phyloP scores from a whole-genome alignment of 1,140 invertebrate genomes.

The Apolygus lucorum region DNA sequence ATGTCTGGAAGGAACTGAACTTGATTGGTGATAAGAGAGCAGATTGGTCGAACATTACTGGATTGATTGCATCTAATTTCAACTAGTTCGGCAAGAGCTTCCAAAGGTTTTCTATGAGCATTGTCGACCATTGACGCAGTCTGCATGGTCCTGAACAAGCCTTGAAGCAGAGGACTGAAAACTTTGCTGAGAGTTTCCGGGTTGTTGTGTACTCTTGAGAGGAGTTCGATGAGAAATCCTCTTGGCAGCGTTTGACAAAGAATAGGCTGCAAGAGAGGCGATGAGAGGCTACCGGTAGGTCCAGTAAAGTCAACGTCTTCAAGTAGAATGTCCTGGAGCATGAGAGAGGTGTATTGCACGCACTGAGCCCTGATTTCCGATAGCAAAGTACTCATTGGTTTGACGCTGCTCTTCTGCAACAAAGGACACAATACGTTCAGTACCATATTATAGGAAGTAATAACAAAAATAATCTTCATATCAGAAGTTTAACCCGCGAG shows the following conservation, averaged over 20 bases:
- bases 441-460: too few relatives aligned
- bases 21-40: slow-evolving; percentile 57
- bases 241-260: slow-evolving; percentile 53
- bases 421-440: too few relatives aligned
- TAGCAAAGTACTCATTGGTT: slow-evolving; percentile 49
- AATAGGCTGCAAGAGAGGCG: slow-evolving; percentile 52
- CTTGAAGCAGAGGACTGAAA: slow-evolving; percentile 61
- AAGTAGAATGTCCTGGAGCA: slow-evolving; percentile 51
- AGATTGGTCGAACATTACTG: slow-evolving; percentile 59
- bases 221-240: slow-evolving; percentile 57
- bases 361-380: slow-evolving; percentile 52
- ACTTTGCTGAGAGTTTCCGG: slow-evolving; percentile 50
- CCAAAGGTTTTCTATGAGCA: slow-evolving; percentile 57
- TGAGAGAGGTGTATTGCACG: slow-evolving; percentile 50
- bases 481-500: too few relatives aligned
- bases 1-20: slow-evolving; percentile 62
- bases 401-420: slow-evolving; percentile 47
- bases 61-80: slow-evolving; percentile 52
- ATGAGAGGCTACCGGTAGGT: slow-evolving; percentile 32
- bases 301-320: slow-evolving; percentile 33
- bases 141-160: slow-evolving; percentile 57
- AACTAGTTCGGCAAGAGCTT: slow-evolving; percentile 56
- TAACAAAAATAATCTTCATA: too few relatives aligned
- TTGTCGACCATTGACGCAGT: slow-evolving; percentile 60
- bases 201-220: slow-evolving; percentile 48